These are phyloP conservation scores for Noctua comes DNA, from an alignment of 2,888 invertebrate genomes.

Conservation along the genomic window DNA sequence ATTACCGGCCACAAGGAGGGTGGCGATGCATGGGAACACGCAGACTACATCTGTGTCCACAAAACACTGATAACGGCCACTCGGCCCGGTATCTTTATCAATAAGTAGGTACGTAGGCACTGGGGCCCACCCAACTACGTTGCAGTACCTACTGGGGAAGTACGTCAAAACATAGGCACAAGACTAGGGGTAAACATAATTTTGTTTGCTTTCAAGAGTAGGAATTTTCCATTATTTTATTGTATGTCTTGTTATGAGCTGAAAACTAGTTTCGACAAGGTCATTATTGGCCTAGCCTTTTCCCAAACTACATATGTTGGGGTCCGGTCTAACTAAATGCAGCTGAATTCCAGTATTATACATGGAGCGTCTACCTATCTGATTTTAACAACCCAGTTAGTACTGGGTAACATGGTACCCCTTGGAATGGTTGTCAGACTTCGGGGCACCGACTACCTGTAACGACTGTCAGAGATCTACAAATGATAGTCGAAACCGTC, in stretches of 20 bases:
- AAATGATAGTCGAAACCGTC: neutral
- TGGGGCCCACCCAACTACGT: constrained; percentile 33
- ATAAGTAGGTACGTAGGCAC: constrained; percentile 46
- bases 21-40: constrained; percentile 73
- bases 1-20: constrained; percentile 69
- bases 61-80: constrained; percentile 72
- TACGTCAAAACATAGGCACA: constrained; percentile 5
- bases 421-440: neutral
- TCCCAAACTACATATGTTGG: neutral
- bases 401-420: no score
- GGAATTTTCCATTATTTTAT: constrained; percentile 5
- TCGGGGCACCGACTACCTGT: neutral
- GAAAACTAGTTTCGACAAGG: neutral
- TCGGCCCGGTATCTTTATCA: constrained; percentile 65
- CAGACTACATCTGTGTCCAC: constrained; percentile 86
- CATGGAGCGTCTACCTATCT: neutral
- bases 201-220: neutral
- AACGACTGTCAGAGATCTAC: neutral
- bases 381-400: neutral
- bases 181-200: neutral
- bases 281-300: neutral
- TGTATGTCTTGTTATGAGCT: neutral
- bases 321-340: neutral
- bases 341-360: neutral
- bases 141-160: constrained; percentile 11